phyloP scores from a whole-genome alignment of 2,113 vertebrate genomes.

The Eubucco bourcierii region DNA sequence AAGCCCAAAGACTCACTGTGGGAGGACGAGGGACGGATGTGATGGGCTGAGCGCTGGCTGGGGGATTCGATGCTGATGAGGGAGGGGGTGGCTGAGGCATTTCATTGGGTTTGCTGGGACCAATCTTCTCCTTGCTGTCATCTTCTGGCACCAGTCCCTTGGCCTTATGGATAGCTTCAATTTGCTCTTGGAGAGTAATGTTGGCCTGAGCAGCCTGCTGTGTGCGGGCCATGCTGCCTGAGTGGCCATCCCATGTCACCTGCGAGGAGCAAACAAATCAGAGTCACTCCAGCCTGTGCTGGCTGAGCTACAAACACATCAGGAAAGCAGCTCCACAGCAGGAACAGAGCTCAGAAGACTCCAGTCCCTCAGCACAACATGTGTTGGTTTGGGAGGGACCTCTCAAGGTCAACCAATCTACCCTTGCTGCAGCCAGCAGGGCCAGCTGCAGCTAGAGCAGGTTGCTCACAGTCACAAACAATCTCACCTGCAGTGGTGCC shows the following conservation, averaged over 20 bases:
- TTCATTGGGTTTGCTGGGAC: constrained; percentile 96
- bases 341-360: not conserved
- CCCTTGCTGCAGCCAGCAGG: too few relatives aligned
- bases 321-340: not conserved
- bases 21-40: constrained; percentile 80
- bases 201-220: constrained; percentile 98
- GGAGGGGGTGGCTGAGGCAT: constrained; percentile 79
- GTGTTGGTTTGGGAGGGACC: too few relatives aligned
- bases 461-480: too few relatives aligned
- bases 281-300: not conserved
- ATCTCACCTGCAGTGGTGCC: too few relatives aligned
- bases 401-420: too few relatives aligned
- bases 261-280: constrained; percentile 23
- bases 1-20: constrained; percentile 47
- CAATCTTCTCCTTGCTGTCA: constrained; percentile 96
- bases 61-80: constrained; percentile 78
- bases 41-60: constrained; percentile 81
- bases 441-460: too few relatives aligned
- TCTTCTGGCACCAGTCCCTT: constrained; percentile 98
- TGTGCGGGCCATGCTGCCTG: constrained; percentile 97
- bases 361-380: not conserved
- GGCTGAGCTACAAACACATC: not conserved
- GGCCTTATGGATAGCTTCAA: constrained; percentile 98
- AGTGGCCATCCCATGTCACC: constrained; percentile 99
- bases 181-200: constrained; percentile 99